Evolutionary conservation across 1,140 invertebrate species (phyloP).

Genomic region (Chrysomallon squamiferum): DNA sequence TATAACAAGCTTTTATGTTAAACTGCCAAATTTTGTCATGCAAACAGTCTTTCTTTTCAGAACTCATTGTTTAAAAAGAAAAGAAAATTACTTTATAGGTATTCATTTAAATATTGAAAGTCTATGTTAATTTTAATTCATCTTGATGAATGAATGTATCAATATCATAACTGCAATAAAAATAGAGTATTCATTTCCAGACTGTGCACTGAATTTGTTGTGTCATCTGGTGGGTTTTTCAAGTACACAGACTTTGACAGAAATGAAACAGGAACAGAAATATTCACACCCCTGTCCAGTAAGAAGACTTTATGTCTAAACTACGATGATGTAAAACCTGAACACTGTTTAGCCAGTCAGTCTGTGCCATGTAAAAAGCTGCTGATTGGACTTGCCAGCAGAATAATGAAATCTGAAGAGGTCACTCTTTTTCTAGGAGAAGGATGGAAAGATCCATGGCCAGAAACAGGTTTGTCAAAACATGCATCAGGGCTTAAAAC

Average conservation of each 20-base stretch:
- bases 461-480: neutral
- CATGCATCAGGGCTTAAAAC: neutral
- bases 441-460: neutral
- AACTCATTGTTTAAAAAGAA: no score
- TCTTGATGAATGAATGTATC: neutral
- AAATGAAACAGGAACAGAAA: neutral
- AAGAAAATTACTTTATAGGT: no score
- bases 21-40: no score
- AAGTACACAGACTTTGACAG: neutral
- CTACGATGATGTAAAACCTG: neutral
- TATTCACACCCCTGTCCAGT: neutral
- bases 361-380: neutral
- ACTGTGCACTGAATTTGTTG: neutral
- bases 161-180: neutral
- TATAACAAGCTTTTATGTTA: no score
- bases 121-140: no score
- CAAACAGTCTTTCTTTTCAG: no score
- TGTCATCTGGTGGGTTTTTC: neutral
- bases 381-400: neutral
- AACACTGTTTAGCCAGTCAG: neutral
- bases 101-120: no score
- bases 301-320: neutral
- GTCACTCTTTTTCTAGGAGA: neutral
- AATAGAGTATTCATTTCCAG: neutral
- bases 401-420: neutral